Evolutionary conservation across 2,113 vertebrate genomes (phyloP), one percentile per base, ranked within the genome.

Genomic region (Lagopus leucura): DNA sequence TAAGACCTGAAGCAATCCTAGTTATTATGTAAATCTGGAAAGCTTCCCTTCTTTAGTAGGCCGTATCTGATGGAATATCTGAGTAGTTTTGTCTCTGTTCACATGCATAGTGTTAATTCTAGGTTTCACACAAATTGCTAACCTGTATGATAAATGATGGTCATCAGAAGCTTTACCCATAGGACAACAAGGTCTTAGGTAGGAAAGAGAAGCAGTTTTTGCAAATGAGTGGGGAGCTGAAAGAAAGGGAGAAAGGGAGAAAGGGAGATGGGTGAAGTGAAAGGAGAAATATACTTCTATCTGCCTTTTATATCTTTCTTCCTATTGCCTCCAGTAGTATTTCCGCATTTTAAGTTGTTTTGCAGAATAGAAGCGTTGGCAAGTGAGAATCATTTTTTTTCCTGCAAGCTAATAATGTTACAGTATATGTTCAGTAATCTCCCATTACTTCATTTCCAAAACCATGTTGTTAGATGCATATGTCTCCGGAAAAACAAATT

Each of bases 381-480:
- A 83, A 14, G 17, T 8, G 81, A 7, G 36, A 17, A 76, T 89
- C 90, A 61, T 86, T 93, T 90, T 86, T 93, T 90, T 86, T 82
- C 74, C 19, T 85, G 58, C n/a, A 70, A 58, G 54, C 28, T 20
- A 22, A 54, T 58, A 34, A 76, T 79, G 48, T 66, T 73, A 43
- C 5, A 40, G 30, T 76, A 45, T 79, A 64, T 66, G 20, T 73
- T 89, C 55, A 66, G 36, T 84, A 58, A 65, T 82, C 36, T 84
- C 42, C 10, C 22, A 30, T 78, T 81, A 81, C 18, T 38, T 7
- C 22, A 76, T 87, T 42, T 89, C 48, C 81, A 72, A 91, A 82
- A 89, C 21, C 8, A 5, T 28, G 13, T 74, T 91, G 38, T 40
- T 93, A 42, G 38, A 8, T 30, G 2, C 28, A 13, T 74, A 71